Percentiles rank a stretch among this genome's conserved stretches.
Conservation (phyloP, 2,797 vertebrate species). For the Numenius phaeopus region DNA sequence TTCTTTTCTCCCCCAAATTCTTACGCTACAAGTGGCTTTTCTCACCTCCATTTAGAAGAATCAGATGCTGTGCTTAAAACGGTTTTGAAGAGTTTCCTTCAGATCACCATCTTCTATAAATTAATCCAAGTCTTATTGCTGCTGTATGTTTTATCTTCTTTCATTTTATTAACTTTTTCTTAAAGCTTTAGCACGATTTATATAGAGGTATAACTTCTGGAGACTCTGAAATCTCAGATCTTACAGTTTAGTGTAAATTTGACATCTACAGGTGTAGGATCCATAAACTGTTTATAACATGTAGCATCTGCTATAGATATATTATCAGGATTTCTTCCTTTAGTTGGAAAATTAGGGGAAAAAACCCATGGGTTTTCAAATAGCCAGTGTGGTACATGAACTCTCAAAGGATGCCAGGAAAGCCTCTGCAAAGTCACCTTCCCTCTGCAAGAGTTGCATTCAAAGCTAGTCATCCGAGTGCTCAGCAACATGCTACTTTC, state of each 20-base stretch:
- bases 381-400: background rate
- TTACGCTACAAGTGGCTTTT: background rate
- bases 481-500: fast-evolving
- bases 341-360: background rate
- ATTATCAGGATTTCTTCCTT: background rate
- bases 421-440: too few species aligned
- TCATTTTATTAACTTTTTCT: background rate
- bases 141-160: background rate
- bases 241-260: background rate
- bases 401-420: background rate
- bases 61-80: background rate
- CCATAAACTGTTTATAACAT: background rate
- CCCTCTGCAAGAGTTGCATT: background rate
- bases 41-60: background rate
- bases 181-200: background rate
- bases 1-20: background rate
- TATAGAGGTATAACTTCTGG: background rate
- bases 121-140: background rate
- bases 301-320: background rate
- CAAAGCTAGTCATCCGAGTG: background rate
- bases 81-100: background rate
- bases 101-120: background rate
- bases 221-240: background rate
- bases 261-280: background rate
- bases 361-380: background rate